A percentile compares a stretch with the other conserved stretches of the same genome.
These are phyloP conservation scores for Aptenodytes patagonicus DNA, from an alignment of 2,113 vertebrate species.

Conservation along the genomic window DNA sequence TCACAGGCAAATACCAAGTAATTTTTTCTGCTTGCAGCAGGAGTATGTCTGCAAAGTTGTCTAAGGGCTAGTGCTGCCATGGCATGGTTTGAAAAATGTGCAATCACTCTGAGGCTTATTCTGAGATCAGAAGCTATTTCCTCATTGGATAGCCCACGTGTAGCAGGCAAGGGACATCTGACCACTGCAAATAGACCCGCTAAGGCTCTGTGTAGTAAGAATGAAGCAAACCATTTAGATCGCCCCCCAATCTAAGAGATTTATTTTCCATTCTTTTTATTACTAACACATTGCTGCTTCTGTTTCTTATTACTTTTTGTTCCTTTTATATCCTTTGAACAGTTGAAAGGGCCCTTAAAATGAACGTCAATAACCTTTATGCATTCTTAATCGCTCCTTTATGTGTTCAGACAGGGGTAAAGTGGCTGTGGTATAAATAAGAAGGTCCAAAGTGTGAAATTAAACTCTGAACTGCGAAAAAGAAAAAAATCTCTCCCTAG, in stretches of 20 bases:
- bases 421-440: background rate
- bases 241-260: background rate
- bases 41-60: background rate
- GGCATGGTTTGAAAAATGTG: background rate
- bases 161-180: background rate
- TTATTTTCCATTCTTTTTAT: background rate
- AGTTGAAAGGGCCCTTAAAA: constrained; percentile 5
- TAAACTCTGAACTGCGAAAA: background rate
- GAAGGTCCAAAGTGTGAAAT: background rate
- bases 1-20: background rate
- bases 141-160: fast-evolving
- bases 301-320: background rate
- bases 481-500: background rate
- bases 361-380: background rate
- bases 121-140: background rate
- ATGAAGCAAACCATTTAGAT: background rate
- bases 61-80: background rate
- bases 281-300: background rate
- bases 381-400: background rate
- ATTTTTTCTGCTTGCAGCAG: background rate
- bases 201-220: background rate
- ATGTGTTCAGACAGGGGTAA: background rate
- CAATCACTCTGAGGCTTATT: background rate
- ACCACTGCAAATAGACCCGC: background rate
- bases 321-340: background rate